Percentiles rank a stretch among this genome's conserved stretches.
These are phyloP conservation scores for Peromyscus leucopus DNA, from an alignment of 2,113 vertebrate genomes.

Conservation along the genomic window DNA sequence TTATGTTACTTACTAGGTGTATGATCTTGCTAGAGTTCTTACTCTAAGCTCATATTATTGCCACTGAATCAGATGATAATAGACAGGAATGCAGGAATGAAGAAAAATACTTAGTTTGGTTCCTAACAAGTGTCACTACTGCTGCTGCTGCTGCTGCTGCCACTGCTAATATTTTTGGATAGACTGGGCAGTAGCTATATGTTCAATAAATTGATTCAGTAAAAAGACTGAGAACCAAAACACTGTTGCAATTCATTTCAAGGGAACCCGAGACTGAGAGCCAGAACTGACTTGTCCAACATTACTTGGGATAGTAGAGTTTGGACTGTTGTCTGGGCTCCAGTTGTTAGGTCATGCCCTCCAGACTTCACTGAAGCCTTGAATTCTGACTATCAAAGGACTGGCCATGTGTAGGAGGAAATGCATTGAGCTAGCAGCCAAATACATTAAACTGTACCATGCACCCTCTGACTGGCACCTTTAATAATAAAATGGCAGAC, in stretches of 20 bases:
- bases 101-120: background rate
- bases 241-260: background rate
- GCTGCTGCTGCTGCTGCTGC: background rate
- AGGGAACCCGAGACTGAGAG: background rate
- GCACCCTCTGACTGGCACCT: background rate
- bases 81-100: conserved; percentile 38
- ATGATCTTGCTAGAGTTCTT: conserved; percentile 38
- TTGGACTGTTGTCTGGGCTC: background rate
- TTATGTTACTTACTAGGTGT: background rate
- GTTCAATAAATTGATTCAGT: background rate
- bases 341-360: background rate
- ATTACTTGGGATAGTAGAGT: background rate
- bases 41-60: conserved; percentile 37
- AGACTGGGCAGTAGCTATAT: background rate
- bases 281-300: background rate
- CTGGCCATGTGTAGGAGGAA: background rate
- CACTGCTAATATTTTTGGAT: background rate
- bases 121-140: background rate
- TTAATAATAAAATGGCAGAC: background rate
- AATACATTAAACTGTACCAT: background rate
- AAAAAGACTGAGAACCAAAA: conserved; percentile 28
- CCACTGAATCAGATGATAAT: conserved; percentile 40
- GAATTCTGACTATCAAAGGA: background rate
- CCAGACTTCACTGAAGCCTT: background rate
- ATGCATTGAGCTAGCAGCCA: background rate